Evolutionary conservation across 2,113 vertebrate species (phyloP), one percentile per base, ranked within the genome.

Genomic region (Centropristis striata): DNA sequence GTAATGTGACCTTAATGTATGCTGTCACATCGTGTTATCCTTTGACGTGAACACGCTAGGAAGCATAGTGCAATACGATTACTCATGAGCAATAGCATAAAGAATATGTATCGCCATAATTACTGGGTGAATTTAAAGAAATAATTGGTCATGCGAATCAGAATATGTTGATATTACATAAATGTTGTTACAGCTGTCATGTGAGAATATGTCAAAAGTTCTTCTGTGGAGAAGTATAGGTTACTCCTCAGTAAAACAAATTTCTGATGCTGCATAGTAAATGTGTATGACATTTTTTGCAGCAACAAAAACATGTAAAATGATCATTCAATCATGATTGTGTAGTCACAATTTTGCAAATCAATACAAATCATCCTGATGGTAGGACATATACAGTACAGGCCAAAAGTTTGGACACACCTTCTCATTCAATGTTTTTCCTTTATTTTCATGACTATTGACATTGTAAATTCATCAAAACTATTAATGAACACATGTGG

Each of bases 11-110:
- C 28, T 67, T 6, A 61, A 59, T 78, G 9, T 55, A 57, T 50
- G 70, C 2, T 57, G 72, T 66, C 69, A 51, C 55, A 44, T 71
- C 51, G 25, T 68, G 41, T 70, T 75, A 42, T 67, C 25, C 23
- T 66, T 6, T 55, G 8, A 69, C 49, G 50, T 21, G 1, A 46
- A 37, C 3, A 5, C 0, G 2, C 14, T 12, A 36, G 13, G 51
- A 37, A 39, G 36, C 28, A 37, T 32, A 63, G 63, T 74, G 57
- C 37, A 28, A 65, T 14, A 18, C 13, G 44, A 71, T 53, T 65
- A 78, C 16, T 57, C 54, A 25, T 10, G 39, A 64, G 53, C 37
- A 60, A 32, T 47, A 25, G 25, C 27, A 60, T 41, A 11, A 63
- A 27, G 51, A 59, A 41, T 36, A 41, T 25, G 27, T 4, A 1